Evolutionary conservation across 2,113 vertebrate species (phyloP).

Genomic region (Piprites chloris): DNA sequence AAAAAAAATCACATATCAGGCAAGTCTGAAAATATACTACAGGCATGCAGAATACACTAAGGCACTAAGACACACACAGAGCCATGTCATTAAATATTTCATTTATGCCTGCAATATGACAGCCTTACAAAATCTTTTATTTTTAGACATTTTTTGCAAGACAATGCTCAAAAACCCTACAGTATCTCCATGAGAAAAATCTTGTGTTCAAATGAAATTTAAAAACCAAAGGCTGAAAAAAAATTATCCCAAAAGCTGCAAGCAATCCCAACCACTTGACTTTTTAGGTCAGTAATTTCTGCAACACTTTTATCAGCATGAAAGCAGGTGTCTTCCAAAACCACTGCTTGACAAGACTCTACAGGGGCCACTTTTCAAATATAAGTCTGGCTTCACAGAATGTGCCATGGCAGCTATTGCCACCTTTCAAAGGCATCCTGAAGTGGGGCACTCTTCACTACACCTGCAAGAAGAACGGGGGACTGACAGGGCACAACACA

Average conservation of each 20-base stretch:
- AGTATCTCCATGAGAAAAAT: not conserved
- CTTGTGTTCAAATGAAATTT: not conserved
- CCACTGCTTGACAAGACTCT: no score
- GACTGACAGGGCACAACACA: rapidly evolving
- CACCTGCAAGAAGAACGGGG: not conserved
- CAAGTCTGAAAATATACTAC: not conserved
- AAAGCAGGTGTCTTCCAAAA: not conserved
- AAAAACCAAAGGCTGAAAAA: not conserved
- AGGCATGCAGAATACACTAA: not conserved
- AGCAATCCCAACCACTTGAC: not conserved
- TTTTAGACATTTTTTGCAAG: not conserved
- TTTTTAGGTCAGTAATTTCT: not conserved
- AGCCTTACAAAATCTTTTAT: not conserved
- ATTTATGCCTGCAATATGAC: not conserved
- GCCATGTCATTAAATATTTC: not conserved
- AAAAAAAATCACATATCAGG: not conserved
- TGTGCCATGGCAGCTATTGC: rapidly evolving
- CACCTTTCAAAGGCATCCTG: rapidly evolving
- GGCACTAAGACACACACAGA: not conserved
- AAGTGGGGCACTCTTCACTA: not conserved
- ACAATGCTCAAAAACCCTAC: not conserved
- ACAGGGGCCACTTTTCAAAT: not conserved
- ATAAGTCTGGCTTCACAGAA: not conserved
- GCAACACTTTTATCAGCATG: rapidly evolving
- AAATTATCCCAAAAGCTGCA: not conserved